phyloP scores from a whole-genome alignment of 2,888 invertebrate species.

The Cyclophora punctaria region DNA sequence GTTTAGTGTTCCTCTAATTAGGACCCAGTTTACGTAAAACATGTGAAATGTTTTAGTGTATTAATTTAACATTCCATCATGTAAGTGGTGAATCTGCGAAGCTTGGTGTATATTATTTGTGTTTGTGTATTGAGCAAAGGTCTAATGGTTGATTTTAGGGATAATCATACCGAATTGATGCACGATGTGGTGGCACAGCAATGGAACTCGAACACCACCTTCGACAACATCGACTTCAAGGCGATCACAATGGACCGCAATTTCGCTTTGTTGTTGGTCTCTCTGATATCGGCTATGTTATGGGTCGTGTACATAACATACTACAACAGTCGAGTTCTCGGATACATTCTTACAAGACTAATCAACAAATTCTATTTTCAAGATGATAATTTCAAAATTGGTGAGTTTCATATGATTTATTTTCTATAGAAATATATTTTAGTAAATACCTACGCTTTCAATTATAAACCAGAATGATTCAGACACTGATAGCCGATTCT shows the following conservation, averaged over 20 bases:
- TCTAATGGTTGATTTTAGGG: slow-evolving; percentile 37
- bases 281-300: slow-evolving; percentile 86
- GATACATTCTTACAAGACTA: slow-evolving; percentile 90
- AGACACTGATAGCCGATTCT: too few species aligned
- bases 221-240: slow-evolving; percentile 64
- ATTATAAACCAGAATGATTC: too few species aligned
- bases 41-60: slow-evolving; percentile 47
- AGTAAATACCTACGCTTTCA: too few species aligned
- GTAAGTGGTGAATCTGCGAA: slow-evolving; percentile 47
- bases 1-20: slow-evolving; percentile 25
- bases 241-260: slow-evolving; percentile 86
- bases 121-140: slow-evolving; percentile 5
- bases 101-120: slow-evolving; percentile 17
- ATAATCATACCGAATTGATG: slow-evolving; percentile 43
- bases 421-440: too few species aligned
- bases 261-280: slow-evolving; percentile 83
- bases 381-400: slow-evolving; percentile 92
- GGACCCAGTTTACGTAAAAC: slow-evolving; percentile 30
- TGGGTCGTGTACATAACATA: slow-evolving; percentile 97
- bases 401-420: slow-evolving; percentile 57
- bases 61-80: slow-evolving; percentile 32
- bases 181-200: slow-evolving; percentile 55
- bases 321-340: slow-evolving; percentile 94
- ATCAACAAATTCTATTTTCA: slow-evolving; percentile 90
- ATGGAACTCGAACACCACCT: slow-evolving; percentile 69